Percentiles rank a stretch among this genome's conserved stretches.
Evolutionary conservation across 2,888 invertebrate genomes (phyloP).

Genomic region (Drosophila merina): DNA sequence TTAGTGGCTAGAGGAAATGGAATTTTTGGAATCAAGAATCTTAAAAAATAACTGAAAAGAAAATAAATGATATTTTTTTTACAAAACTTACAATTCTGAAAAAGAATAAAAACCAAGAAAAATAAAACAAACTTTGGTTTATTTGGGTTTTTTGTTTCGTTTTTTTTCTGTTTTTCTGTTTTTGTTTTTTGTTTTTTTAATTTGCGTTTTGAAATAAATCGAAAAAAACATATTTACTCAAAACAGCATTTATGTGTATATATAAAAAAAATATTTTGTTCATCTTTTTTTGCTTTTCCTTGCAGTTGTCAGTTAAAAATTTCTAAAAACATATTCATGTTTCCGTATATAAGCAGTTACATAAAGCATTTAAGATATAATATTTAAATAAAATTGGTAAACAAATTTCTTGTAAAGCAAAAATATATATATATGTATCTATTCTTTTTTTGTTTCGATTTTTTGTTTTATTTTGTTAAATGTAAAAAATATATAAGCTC

Average conservation of each 20-base stretch:
- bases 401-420: background rate
- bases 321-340: slow-evolving; percentile 41
- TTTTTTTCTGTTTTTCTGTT: slow-evolving; percentile 31
- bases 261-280: slow-evolving; percentile 52
- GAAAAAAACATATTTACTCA: slow-evolving; percentile 83
- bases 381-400: slow-evolving; percentile 38
- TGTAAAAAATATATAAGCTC: slow-evolving; percentile 37
- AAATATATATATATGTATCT: background rate
- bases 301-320: slow-evolving; percentile 35
- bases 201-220: slow-evolving; percentile 82
- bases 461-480: slow-evolving; percentile 21
- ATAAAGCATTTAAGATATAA: slow-evolving; percentile 52
- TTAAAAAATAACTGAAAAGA: background rate
- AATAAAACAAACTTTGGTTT: slow-evolving; percentile 60
- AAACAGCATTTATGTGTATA: slow-evolving; percentile 69
- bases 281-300: slow-evolving; percentile 32
- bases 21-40: background rate
- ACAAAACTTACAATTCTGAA: slow-evolving; percentile 11
- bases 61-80: background rate
- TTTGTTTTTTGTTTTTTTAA: slow-evolving; percentile 54
- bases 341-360: slow-evolving; percentile 31
- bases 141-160: slow-evolving; percentile 49
- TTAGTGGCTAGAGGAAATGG: background rate
- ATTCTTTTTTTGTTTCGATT: slow-evolving; percentile 12
- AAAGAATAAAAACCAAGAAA: slow-evolving; percentile 22